Evolutionary conservation across 2,888 invertebrate species (phyloP).

Genomic region (Xanthia togata): DNA sequence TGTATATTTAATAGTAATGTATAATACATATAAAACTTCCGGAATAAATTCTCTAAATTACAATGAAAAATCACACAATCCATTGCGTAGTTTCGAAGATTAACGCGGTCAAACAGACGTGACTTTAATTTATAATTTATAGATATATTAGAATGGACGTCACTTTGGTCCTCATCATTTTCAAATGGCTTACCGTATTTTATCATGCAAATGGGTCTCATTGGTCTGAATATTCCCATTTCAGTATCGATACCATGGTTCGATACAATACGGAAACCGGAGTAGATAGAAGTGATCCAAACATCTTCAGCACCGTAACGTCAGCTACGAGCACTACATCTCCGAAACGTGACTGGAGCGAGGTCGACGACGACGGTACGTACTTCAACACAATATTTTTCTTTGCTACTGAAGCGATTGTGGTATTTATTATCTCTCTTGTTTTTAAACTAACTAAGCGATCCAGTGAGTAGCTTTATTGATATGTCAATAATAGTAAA

Average conservation of each 20-base stretch:
- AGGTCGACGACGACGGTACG: constrained; percentile 55
- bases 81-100: too few species aligned
- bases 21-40: too few species aligned
- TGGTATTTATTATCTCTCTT: background rate
- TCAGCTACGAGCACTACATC: constrained; percentile 2
- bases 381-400: background rate
- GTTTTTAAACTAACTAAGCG: background rate
- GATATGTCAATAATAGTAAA: background rate
- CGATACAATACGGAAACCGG: background rate
- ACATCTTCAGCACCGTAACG: constrained; percentile 1
- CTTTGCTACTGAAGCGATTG: constrained; percentile 4
- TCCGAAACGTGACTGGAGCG: constrained; percentile 61
- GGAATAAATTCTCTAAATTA: background rate
- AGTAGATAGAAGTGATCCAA: background rate
- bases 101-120: too few species aligned
- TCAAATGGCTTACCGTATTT: background rate
- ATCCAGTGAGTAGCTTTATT: background rate
- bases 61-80: too few species aligned
- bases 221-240: constrained; percentile 9
- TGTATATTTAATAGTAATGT: too few species aligned
- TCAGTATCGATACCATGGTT: constrained; percentile 14
- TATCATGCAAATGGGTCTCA: background rate
- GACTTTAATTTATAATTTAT: too few species aligned
- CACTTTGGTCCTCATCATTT: background rate
- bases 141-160: background rate